Conservation (phyloP, 1,140 invertebrate species). For the Drosophila mojavensis region DNA sequence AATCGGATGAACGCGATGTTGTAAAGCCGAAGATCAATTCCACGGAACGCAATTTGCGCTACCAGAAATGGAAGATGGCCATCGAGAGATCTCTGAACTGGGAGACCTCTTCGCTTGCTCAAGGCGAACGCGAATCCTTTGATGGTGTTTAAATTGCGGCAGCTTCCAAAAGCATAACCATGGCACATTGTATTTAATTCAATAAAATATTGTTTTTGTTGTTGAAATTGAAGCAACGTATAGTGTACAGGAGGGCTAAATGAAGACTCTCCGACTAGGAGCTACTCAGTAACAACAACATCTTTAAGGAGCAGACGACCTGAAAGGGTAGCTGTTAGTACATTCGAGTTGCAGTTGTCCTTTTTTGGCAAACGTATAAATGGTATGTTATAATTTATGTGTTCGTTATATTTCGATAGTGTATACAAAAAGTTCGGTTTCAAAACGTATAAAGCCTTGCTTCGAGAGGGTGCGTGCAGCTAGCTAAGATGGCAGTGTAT, state of each 20-base stretch:
- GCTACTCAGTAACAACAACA: background rate
- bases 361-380: background rate
- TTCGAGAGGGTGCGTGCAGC: constrained; percentile 51
- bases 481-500: constrained; percentile 64
- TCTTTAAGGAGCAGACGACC: no score
- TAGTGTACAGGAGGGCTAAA: no score
- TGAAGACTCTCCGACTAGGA: background rate
- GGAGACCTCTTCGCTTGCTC: constrained; percentile 85
- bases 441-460: constrained; percentile 69
- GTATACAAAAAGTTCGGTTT: constrained; percentile 67
- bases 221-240: background rate
- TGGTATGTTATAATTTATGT: background rate
- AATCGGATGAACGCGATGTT: constrained; percentile 81
- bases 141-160: constrained; percentile 49
- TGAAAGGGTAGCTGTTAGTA: no score
- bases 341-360: no score
- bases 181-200: constrained; percentile 16
- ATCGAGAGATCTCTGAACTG: constrained; percentile 91
- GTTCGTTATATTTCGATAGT: constrained; percentile 51
- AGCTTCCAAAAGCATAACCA: background rate
- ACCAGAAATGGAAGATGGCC: constrained; percentile 93
- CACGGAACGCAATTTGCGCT: constrained; percentile 89
- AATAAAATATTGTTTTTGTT: constrained; percentile 9
- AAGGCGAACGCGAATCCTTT: constrained; percentile 68
- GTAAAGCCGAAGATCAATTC: constrained; percentile 89